Evolutionary conservation across 2,888 invertebrate species (phyloP), one percentile per base, ranked within the genome.

Genomic region (Augiades crinisus): DNA sequence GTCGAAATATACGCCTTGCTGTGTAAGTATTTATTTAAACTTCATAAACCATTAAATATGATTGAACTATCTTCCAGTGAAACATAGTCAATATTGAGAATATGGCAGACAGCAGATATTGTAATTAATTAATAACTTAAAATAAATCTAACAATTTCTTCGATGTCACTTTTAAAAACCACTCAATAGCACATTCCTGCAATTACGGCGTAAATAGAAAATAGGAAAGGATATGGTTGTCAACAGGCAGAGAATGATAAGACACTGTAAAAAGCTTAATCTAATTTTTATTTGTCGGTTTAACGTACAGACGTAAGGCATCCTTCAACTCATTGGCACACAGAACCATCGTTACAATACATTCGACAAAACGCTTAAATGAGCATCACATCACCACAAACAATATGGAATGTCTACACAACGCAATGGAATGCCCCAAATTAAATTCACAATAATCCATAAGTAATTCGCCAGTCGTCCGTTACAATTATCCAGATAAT

Each of bases 201-300:
- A n/a, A 22, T 6, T 5, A 6, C 6, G 6, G 7, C 22, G 6
- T 6, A 22, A 6, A 7, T 19, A 19, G 22, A 7, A 22, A 27
- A 27, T 10, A 27, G 27, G 10, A 10, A 10, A 27, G 27, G 13
- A 8, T 12, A 17, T n/a, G 38, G 38, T 8, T 8, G 8, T 2
- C 61, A 27, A n/a, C n/a, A 62, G 47, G 53, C 45, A 22, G 24
- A 58, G 64, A 73, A 76, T 73, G 73, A 80, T 58, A 82, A 81
- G 53, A 70, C 76, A 51, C 57, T 54, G 61, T 78, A 75, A 81
- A 87, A 89, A 88, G 89, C 88, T 89, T 89, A 89, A 65, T 78
- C 84, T 86, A 86, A 64, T 68, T 74, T 86, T 89, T 89, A 89
- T 88, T 89, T 89, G 89, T 89, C 89, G 84, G 83, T 85, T 87